Evolutionary conservation across 2,113 vertebrate genomes (phyloP).

Genomic region (Haplochromis burtoni): DNA sequence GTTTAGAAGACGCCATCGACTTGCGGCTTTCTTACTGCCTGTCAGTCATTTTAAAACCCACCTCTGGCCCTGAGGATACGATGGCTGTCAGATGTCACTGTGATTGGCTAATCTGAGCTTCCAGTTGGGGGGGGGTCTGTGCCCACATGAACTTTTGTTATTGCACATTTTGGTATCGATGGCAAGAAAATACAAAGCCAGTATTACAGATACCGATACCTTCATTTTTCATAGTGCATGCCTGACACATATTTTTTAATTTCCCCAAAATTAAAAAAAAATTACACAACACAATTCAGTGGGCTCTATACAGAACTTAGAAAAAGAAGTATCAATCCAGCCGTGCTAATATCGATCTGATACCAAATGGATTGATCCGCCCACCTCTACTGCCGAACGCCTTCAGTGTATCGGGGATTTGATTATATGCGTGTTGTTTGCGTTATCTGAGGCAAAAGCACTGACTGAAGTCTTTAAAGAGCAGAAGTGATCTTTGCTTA

Average conservation of each 20-base stretch:
- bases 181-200: not conserved
- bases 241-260: not conserved
- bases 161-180: not conserved
- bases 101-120: conserved; percentile 47
- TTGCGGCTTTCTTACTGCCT: conserved; percentile 14
- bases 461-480: not conserved
- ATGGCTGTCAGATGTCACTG: conserved; percentile 29
- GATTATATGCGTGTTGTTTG: not conserved
- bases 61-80: not conserved
- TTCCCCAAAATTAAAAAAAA: not conserved
- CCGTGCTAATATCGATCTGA: not conserved
- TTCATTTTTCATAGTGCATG: not conserved
- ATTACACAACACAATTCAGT: not conserved
- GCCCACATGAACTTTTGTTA: not conserved
- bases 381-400: not conserved
- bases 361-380: not conserved
- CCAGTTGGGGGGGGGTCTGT: not conserved
- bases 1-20: conserved; percentile 25
- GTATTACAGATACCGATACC: not conserved
- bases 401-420: not conserved
- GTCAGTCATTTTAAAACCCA: conserved; percentile 38
- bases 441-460: not conserved
- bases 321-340: not conserved
- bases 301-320: not conserved
- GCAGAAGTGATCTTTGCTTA: conserved; percentile 5